A percentile compares a stretch with the other conserved stretches of the same genome.
These are phyloP conservation scores for Trialeurodes vaporariorum DNA, from an alignment of 1,140 invertebrate genomes.

Conservation along the genomic window DNA sequence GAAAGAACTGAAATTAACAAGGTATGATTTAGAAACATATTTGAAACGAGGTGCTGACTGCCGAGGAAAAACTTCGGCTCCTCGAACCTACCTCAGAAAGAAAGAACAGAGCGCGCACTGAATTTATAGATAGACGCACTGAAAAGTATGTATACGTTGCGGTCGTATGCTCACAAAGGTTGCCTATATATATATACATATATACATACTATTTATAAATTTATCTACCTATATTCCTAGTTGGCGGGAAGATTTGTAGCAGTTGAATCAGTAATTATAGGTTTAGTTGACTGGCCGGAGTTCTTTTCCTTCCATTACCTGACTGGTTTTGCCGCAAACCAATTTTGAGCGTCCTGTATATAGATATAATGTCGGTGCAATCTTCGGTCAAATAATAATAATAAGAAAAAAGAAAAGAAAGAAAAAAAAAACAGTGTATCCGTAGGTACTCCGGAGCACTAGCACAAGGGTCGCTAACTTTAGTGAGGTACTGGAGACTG, in stretches of 20 bases:
- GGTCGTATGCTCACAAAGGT: background rate
- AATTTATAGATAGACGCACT: too few relatives aligned
- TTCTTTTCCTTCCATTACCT: background rate
- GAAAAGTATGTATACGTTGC: too few relatives aligned
- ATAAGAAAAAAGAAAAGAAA: too few relatives aligned
- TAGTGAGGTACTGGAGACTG: background rate
- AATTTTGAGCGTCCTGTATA: background rate
- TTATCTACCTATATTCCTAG: background rate
- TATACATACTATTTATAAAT: background rate
- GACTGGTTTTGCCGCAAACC: background rate
- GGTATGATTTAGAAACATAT: slow-evolving; percentile 1
- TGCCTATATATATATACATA: background rate
- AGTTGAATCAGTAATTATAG: background rate
- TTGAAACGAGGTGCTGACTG: background rate
- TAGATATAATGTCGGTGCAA: background rate
- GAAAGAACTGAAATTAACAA: background rate
- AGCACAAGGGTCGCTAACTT: background rate
- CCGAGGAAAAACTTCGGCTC: background rate
- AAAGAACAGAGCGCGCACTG: too few relatives aligned
- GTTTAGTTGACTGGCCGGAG: background rate
- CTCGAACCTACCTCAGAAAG: too few relatives aligned
- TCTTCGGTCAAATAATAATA: background rate
- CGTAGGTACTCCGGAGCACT: background rate
- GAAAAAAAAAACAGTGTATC: too few relatives aligned
- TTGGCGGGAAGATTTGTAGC: background rate